Evolutionary conservation across 2,113 vertebrate genomes (phyloP).

Genomic region (Channa maculata): DNA sequence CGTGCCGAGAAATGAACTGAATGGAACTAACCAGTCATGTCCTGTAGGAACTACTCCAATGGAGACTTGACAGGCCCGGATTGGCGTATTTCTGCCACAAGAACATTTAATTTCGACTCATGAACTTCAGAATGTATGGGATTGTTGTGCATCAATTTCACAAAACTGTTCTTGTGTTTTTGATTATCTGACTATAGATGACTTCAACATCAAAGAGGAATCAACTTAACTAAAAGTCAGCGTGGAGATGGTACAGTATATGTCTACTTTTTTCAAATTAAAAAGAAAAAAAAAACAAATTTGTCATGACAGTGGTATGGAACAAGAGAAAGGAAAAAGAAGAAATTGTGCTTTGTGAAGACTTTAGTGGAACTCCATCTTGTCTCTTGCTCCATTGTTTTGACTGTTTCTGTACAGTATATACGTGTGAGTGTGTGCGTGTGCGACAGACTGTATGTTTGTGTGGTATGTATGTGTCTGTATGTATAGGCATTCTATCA

Average conservation of each 20-base stretch:
- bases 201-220: conserved; percentile 78
- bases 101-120: conserved; percentile 78
- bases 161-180: conserved; percentile 77
- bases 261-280: conserved; percentile 78
- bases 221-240: conserved; percentile 72
- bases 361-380: conserved; percentile 81
- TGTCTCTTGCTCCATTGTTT: conserved; percentile 81
- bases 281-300: conserved; percentile 58
- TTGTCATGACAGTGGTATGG: conserved; percentile 72
- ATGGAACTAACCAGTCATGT: conserved; percentile 57
- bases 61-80: conserved; percentile 61
- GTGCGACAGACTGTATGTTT: conserved; percentile 88
- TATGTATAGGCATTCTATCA: conserved; percentile 99
- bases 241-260: conserved; percentile 79
- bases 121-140: conserved; percentile 83
- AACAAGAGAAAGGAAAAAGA: conserved; percentile 77
- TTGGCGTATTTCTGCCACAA: conserved; percentile 76
- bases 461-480: conserved; percentile 90
- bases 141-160: conserved; percentile 80
- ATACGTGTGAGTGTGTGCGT: conserved; percentile 92
- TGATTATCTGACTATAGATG: conserved; percentile 78
- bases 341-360: conserved; percentile 80
- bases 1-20: conserved; percentile 54
- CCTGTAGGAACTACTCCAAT: conserved; percentile 69
- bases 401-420: conserved; percentile 86